A percentile compares a stretch with the other conserved stretches of the same genome.
Evolutionary conservation across 2,797 vertebrate genomes (phyloP).

Genomic region (Acestrorhynchus altus): DNA sequence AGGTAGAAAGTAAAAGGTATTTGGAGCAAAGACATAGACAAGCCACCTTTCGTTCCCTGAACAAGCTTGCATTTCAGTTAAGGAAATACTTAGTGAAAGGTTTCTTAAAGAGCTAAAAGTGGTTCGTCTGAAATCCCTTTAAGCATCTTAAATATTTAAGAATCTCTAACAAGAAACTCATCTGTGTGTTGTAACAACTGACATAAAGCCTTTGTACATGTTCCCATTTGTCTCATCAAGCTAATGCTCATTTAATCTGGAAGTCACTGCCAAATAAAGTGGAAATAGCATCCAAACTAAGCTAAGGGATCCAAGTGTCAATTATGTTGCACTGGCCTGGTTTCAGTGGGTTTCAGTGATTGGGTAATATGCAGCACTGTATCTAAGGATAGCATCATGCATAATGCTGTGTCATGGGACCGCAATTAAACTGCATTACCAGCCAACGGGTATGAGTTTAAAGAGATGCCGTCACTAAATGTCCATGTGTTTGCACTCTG

Average conservation of each 20-base stretch:
- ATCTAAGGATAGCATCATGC: conserved; percentile 28
- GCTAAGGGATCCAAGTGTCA: conserved; percentile 9
- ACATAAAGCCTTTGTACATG: not conserved
- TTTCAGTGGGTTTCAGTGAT: conserved; percentile 13
- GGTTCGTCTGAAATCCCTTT: not conserved
- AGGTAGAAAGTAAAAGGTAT: too few relatives aligned
- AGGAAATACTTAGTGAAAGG: not conserved
- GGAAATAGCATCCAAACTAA: not conserved
- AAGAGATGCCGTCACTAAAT: conserved; percentile 28
- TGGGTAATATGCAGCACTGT: conserved; percentile 4
- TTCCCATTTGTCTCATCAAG: not conserved
- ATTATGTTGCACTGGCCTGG: conserved; percentile 26
- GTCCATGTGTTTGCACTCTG: conserved; percentile 35
- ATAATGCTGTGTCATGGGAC: conserved; percentile 32
- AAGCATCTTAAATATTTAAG: not conserved
- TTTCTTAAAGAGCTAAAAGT: not conserved
- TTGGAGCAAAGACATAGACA: too few relatives aligned
- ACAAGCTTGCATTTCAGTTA: not conserved
- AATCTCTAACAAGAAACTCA: not conserved
- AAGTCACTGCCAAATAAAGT: conserved; percentile 13
- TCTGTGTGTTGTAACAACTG: not conserved
- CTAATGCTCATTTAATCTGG: conserved; percentile 7
- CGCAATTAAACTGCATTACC: conserved; percentile 25
- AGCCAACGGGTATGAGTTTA: conserved; percentile 19
- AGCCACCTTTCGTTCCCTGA: not conserved